Conservation (phyloP, 1,140 invertebrate genomes). For the Drosophila triauraria region DNA sequence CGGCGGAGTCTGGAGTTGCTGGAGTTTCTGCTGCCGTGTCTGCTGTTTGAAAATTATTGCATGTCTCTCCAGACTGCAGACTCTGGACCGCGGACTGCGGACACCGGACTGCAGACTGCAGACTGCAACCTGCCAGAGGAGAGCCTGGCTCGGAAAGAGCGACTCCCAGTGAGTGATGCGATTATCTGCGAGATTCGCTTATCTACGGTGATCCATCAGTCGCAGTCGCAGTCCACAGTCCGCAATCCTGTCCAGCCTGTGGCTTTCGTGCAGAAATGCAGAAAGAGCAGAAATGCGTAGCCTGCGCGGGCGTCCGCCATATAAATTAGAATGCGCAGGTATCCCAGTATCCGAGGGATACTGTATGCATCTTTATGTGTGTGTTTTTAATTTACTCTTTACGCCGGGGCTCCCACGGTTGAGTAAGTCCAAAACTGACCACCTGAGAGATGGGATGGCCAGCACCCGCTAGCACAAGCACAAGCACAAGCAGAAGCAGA, state of each 20-base stretch:
- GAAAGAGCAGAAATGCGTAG: conserved; percentile 58
- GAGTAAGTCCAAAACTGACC: conserved; percentile 49
- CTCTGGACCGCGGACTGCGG: conserved; percentile 22
- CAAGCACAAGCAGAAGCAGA: conserved; percentile 31
- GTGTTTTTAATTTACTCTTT: conserved; percentile 69
- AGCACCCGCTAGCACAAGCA: conserved; percentile 67
- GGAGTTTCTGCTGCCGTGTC: conserved; percentile 29
- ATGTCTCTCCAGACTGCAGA: conserved; percentile 55
- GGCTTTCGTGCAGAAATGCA: conserved; percentile 61
- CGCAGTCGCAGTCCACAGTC: conserved; percentile 32
- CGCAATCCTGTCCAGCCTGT: conserved; percentile 34
- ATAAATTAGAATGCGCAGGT: conserved; percentile 79
- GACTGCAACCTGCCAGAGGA: conserved; percentile 60
- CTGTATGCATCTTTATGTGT: conserved; percentile 5
- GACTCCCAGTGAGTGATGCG: conserved; percentile 81
- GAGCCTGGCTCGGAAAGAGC: conserved; percentile 26
- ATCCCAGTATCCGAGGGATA: conserved; percentile 39
- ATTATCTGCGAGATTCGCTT: conserved; percentile 84
- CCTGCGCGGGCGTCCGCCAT: conserved; percentile 75
- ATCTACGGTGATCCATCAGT: conserved; percentile 84
- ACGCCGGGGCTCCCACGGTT: conserved; percentile 73
- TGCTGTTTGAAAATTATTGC: conserved; percentile 79
- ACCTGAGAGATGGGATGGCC: conserved; percentile 51
- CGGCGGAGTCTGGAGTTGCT: conserved; percentile 37
- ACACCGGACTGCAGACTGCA: conserved; percentile 14